Percentiles rank a stretch among this genome's conserved stretches.
Conservation (phyloP, 2,113 vertebrate genomes). For the Anoura caudifer region DNA sequence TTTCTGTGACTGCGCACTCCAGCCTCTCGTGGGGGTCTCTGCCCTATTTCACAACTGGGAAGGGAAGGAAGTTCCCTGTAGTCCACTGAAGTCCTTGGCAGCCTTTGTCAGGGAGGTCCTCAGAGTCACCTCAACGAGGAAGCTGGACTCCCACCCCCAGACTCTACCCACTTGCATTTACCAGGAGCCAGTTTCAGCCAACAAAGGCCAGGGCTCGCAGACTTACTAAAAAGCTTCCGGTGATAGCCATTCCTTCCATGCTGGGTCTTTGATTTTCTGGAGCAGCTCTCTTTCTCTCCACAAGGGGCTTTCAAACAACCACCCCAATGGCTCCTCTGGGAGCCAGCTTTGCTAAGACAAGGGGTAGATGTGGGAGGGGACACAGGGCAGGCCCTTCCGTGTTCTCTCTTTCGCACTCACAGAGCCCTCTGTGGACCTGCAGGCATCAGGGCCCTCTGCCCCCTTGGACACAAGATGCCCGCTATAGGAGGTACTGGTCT, state of each 20-base stretch:
- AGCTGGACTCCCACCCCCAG: not conserved
- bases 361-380: not conserved
- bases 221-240: not conserved
- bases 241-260: not conserved
- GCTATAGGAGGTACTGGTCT: not conserved
- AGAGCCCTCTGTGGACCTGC: not conserved
- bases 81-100: not conserved
- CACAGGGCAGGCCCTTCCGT: not conserved
- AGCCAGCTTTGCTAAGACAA: not conserved
- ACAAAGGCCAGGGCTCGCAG: not conserved
- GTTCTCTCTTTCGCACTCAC: not conserved
- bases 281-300: not conserved
- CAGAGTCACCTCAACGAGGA: not conserved
- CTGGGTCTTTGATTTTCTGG: not conserved
- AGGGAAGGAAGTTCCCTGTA: not conserved
- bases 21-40: not conserved
- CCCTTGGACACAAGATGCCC: not conserved
- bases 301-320: not conserved
- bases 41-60: conserved; percentile 30
- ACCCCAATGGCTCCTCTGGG: not conserved
- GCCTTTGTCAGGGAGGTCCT: not conserved
- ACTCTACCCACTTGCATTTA: not conserved
- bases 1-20: conserved; percentile 13
- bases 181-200: not conserved
- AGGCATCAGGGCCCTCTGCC: not conserved